phyloP scores from a whole-genome alignment of 1,140 invertebrate species.

The Orchestia grillus region DNA sequence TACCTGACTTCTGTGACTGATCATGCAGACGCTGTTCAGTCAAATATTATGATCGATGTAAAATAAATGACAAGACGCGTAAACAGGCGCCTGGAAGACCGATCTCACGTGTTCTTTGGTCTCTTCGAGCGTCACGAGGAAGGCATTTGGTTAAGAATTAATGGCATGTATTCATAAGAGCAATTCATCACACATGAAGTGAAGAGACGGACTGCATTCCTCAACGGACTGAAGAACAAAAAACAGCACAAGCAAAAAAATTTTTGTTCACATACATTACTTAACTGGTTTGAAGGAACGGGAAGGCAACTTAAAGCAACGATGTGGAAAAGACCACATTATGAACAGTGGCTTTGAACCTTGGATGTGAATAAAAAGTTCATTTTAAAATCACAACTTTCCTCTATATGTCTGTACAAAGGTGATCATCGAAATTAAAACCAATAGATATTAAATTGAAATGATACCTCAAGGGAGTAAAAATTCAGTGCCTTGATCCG shows the following conservation, averaged over 20 bases:
- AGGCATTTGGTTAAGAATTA: background rate
- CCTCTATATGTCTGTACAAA: background rate
- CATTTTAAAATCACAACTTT: background rate
- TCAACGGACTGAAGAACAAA: background rate
- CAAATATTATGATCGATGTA: constrained; percentile 32
- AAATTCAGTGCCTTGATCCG: background rate
- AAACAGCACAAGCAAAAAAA: background rate
- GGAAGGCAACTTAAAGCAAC: background rate
- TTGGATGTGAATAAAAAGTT: background rate
- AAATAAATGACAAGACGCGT: constrained; percentile 24
- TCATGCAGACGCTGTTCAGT: constrained; percentile 2
- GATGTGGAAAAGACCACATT: background rate
- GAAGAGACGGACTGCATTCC: background rate
- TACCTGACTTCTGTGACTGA: background rate
- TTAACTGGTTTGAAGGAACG: background rate
- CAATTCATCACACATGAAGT: background rate
- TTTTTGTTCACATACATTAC: background rate
- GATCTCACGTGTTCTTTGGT: background rate
- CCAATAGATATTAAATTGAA: background rate
- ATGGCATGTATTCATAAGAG: background rate
- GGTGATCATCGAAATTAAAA: background rate
- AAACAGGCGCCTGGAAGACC: constrained; percentile 26
- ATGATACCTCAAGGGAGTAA: background rate
- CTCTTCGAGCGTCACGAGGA: background rate
- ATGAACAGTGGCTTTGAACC: background rate